phyloP scores from a whole-genome alignment of 2,888 invertebrate species.

The Tenthredo scrophulariae region DNA sequence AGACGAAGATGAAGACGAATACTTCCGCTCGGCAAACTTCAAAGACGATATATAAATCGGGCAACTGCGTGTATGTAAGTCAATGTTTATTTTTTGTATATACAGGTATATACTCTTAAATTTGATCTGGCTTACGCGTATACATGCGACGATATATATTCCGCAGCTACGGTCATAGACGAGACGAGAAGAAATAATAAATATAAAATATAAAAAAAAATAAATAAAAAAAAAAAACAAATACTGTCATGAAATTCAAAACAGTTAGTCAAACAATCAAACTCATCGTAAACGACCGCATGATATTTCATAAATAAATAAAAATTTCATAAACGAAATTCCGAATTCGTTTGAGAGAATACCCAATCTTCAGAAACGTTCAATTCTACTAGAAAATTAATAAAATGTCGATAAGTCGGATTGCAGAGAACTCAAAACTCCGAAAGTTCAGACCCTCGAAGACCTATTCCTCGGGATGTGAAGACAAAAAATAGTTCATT shows the following conservation, averaged over 20 bases:
- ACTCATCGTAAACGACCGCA: neutral
- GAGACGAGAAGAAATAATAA: neutral
- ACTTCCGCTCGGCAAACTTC: slow-evolving; percentile 17
- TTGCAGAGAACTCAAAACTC: neutral
- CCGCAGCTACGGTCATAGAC: neutral
- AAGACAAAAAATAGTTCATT: no score
- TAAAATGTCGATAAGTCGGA: neutral
- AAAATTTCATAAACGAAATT: neutral
- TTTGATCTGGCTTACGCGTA: neutral
- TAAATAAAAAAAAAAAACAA: neutral
- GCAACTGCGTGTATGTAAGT: neutral
- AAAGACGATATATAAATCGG: slow-evolving; percentile 4
- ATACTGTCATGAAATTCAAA: neutral
- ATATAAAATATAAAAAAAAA: neutral
- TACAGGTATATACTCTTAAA: neutral
- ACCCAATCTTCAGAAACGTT: neutral
- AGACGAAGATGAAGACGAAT: neutral
- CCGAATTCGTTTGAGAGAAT: neutral
- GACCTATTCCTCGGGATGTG: no score
- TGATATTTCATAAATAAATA: neutral
- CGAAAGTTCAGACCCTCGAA: neutral
- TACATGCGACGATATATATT: neutral
- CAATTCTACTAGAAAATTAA: neutral
- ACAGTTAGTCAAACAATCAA: neutral
- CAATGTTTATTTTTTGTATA: neutral